Base-by-base conservation (phyloP, 2,888 invertebrate species). In the Theodoxus fluviatilis region DNA sequence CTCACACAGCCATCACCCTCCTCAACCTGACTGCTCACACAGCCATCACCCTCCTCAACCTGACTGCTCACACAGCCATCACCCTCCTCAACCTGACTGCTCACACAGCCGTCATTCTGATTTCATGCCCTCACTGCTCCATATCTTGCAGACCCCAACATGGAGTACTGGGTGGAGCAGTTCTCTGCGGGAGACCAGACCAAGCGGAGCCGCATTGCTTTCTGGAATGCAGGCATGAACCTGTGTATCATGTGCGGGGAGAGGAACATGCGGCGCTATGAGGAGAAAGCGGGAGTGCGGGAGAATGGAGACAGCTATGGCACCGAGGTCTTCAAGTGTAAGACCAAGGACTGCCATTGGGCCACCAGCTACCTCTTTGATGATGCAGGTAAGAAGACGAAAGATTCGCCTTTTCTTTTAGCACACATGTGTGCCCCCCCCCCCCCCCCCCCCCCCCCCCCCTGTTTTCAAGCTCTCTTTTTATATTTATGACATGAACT, bases 221-320 rank as follows among this genome's bases (percentile, higher is more conserved):
- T 78, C 68, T 78, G 70, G 68, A 78, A 78, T 72, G 73, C 73
- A 18, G 76, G 76, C 0, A 71, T 78, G 22, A 52, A 72, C 1
- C 73, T 71, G 9, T 78, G 77, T 57, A 67, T 72, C 65, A 71
- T 73, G 25, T 78, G 77, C 52, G 77, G 76, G 0, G 63, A 73
- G 35, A 67, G 65, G 59, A 71, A 75, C 35, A 69, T 78, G 3
- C 69, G 69, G 67, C 67, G 73, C n/a, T 69, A 68, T n/a, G 76
- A 77, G 47, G 74, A 75, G 37, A 72, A 71, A 57, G 74, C 75
- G 12, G 77, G 77, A 28, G 67, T 76, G 38, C 68, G 75, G 18
- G 40, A 66, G 2, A 75, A 77, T 47, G 77, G 77, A 1, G 75
- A 76, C 12, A 68, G 68, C 6, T 75, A 74, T 40, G 77, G 77